Evolutionary conservation across 2,888 invertebrate genomes (phyloP).

Genomic region (Clistopyga incitator): DNA sequence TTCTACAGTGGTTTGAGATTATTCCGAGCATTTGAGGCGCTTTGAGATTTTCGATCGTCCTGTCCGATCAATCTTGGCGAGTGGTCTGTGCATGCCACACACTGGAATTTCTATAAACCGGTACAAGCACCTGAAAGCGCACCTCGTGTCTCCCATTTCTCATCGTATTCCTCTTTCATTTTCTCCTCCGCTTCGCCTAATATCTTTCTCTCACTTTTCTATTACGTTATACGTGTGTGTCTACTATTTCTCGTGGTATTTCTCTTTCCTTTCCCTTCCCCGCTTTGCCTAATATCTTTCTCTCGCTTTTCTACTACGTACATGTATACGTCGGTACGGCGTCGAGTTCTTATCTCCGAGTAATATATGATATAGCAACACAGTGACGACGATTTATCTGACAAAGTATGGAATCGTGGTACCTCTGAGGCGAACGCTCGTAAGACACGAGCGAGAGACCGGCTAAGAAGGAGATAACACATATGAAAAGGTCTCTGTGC

Average conservation of each 20-base stretch:
- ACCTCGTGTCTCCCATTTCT: slow-evolving; percentile 26
- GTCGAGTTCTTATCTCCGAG: slow-evolving; percentile 56
- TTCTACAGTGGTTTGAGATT: neutral
- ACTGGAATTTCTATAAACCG: slow-evolving; percentile 15
- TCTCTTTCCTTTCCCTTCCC: slow-evolving; percentile 1
- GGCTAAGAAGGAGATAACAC: neutral
- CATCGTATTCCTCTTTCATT: slow-evolving; percentile 30
- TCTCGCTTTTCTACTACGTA: slow-evolving; percentile 27
- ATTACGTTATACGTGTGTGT: neutral
- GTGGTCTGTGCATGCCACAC: neutral
- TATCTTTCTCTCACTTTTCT: slow-evolving; percentile 31
- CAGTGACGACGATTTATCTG: slow-evolving; percentile 56
- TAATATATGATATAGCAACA: slow-evolving; percentile 51
- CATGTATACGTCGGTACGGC: neutral
- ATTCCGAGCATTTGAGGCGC: neutral
- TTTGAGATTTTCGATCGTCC: slow-evolving; percentile 25
- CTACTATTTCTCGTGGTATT: slow-evolving; percentile 12
- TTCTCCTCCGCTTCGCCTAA: neutral
- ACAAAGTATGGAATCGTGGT: slow-evolving; percentile 52
- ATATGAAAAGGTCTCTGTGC: slow-evolving; percentile 16
- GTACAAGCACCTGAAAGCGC: slow-evolving; percentile 16
- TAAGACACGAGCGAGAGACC: neutral
- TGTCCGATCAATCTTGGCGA: slow-evolving; percentile 20
- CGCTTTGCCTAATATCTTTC: slow-evolving; percentile 18
- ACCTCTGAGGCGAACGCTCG: neutral